A percentile compares a stretch with the other conserved stretches of the same genome.
Conservation (phyloP, 2,113 vertebrate genomes). For the Willisornis vidua region DNA sequence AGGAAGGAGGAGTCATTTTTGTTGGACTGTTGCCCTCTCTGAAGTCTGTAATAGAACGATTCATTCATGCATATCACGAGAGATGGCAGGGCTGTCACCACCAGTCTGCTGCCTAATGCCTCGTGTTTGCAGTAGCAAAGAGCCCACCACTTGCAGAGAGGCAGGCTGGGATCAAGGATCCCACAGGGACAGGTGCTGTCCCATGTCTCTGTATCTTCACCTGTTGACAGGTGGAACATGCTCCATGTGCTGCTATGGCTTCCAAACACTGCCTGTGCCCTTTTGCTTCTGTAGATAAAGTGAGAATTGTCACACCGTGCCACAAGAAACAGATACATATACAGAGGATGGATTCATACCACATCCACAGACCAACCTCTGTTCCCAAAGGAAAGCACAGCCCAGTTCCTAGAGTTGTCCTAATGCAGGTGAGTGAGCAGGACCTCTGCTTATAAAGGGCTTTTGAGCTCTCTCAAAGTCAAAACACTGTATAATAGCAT, state of each 20-base stretch:
- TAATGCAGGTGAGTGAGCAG: fast-evolving
- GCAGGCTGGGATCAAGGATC: neutral
- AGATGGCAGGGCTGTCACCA: neutral
- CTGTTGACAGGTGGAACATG: neutral
- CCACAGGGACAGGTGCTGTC: neutral
- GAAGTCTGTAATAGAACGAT: neutral
- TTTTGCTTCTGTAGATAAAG: neutral
- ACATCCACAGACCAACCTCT: neutral
- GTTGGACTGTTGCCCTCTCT: neutral
- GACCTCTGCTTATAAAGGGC: neutral
- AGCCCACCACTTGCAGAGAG: neutral
- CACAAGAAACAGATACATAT: neutral
- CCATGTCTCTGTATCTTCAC: fast-evolving
- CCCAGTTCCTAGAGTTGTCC: neutral
- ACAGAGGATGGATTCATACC: neutral
- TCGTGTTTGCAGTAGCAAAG: neutral
- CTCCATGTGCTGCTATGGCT: fast-evolving
- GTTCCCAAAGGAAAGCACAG: neutral
- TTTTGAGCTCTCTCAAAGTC: neutral
- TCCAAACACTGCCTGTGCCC: neutral
- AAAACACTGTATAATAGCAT: neutral
- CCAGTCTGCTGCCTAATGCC: neutral
- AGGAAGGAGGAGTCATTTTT: neutral
- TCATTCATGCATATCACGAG: neutral
- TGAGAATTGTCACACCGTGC: neutral